phyloP scores from a whole-genome alignment of 2,113 vertebrate genomes.

The Sceloporus undulatus region DNA sequence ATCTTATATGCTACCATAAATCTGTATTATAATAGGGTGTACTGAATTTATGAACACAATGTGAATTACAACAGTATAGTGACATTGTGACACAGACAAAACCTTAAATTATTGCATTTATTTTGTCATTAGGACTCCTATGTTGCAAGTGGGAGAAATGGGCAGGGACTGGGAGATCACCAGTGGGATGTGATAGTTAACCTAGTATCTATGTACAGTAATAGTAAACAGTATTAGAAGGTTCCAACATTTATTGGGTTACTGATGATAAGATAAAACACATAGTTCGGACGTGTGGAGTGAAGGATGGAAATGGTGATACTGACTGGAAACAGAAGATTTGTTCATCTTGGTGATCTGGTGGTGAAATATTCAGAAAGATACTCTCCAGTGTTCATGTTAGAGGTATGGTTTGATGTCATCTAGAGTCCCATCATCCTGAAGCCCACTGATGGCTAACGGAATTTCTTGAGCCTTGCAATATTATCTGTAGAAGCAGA shows the following conservation, averaged over 20 bases:
- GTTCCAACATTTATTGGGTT: neutral
- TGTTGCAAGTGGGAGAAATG: neutral
- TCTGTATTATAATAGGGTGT: neutral
- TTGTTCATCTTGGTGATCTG: too few species aligned
- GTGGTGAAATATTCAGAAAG: too few species aligned
- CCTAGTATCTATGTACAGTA: neutral
- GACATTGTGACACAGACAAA: neutral
- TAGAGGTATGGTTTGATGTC: too few species aligned
- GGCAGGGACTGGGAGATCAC: neutral
- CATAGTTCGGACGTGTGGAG: too few species aligned
- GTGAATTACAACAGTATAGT: neutral
- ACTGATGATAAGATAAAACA: too few species aligned
- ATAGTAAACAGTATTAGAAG: neutral
- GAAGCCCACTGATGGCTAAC: too few species aligned
- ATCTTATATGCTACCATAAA: neutral
- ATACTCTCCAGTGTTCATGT: too few species aligned
- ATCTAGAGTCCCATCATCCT: too few species aligned
- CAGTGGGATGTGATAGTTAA: neutral
- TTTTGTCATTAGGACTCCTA: neutral
- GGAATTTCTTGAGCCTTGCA: too few species aligned
- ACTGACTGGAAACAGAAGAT: too few species aligned
- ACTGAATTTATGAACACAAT: constrained; percentile 6
- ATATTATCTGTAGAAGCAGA: too few species aligned
- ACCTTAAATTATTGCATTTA: constrained; percentile 16
- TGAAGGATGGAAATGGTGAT: too few species aligned